Evolutionary conservation across 2,888 invertebrate genomes (phyloP).

Genomic region (Neoaliturus tenellus): DNA sequence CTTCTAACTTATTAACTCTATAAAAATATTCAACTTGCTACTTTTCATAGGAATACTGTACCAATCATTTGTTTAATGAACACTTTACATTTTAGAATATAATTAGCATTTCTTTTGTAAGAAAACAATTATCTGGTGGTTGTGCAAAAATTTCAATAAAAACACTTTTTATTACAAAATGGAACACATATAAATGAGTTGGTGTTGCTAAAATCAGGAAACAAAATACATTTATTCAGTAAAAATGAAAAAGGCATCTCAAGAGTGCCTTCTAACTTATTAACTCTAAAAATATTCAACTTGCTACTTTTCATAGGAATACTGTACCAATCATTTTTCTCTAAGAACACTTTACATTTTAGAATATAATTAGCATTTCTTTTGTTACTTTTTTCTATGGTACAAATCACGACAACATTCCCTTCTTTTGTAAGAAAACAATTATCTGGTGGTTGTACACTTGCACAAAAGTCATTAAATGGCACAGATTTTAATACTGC

Average conservation of each 20-base stretch:
- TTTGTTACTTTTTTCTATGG: neutral
- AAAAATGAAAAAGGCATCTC: neutral
- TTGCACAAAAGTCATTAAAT: neutral
- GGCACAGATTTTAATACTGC: neutral
- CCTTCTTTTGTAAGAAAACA: constrained; percentile 7
- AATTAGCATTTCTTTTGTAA: too few relatives aligned
- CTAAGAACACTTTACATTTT: neutral
- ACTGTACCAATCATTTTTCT: neutral
- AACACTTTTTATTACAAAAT: neutral
- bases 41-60: too few relatives aligned
- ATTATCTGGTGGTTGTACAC: neutral
- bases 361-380: neutral
- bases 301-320: neutral
- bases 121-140: too few relatives aligned
- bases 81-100: too few relatives aligned
- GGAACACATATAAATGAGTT: constrained; percentile 1
- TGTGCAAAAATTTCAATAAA: neutral
- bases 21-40: too few relatives aligned
- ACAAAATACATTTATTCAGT: constrained; percentile 1
- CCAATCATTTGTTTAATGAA: too few relatives aligned
- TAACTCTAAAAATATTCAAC: neutral
- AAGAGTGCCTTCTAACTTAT: neutral
- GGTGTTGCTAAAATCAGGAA: neutral
- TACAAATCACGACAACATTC: neutral
- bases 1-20: too few relatives aligned